These are phyloP conservation scores for Drosophila pandora DNA, from an alignment of 1,140 invertebrate genomes.

Conservation along the genomic window DNA sequence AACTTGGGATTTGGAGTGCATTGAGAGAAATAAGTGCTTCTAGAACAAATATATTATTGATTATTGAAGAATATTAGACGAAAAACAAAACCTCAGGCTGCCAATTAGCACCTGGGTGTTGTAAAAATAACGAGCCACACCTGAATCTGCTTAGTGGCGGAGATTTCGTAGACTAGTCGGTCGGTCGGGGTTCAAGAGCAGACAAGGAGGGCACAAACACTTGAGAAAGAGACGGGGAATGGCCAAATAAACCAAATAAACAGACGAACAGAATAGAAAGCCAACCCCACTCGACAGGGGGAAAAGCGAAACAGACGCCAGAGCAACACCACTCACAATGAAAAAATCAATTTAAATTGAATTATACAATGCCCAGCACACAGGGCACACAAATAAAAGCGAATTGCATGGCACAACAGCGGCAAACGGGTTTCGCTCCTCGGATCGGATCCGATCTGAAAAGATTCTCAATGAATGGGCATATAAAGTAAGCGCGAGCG, in stretches of 20 bases:
- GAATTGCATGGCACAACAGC: constrained; percentile 53
- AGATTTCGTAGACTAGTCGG: constrained; percentile 25
- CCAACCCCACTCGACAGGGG: constrained; percentile 26
- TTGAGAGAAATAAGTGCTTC: not conserved
- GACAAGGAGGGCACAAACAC: constrained; percentile 6
- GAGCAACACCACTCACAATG: constrained; percentile 20
- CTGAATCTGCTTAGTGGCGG: constrained; percentile 2
- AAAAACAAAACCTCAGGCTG: constrained; percentile 1
- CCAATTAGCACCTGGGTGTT: constrained; percentile 22
- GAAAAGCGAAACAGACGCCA: constrained; percentile 39
- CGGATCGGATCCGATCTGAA: constrained; percentile 30
- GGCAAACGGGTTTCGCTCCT: constrained; percentile 59
- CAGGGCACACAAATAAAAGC: constrained; percentile 29
- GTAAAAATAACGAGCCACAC: constrained; percentile 27
- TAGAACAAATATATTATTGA: not conserved
- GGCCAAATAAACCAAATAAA: constrained; percentile 1
- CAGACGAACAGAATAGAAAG: constrained; percentile 11
- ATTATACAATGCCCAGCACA: constrained; percentile 66
- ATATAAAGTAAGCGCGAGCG: constrained; percentile 41
- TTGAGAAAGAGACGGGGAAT: not conserved
- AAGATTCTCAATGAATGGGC: constrained; percentile 64
- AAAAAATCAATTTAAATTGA: constrained; percentile 77
- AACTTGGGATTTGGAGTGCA: not conserved
- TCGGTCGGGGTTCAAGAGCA: constrained; percentile 34
- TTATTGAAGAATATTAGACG: no score